Base-by-base conservation (phyloP, 2,797 vertebrate genomes). In the Sebastes nivosus region DNA sequence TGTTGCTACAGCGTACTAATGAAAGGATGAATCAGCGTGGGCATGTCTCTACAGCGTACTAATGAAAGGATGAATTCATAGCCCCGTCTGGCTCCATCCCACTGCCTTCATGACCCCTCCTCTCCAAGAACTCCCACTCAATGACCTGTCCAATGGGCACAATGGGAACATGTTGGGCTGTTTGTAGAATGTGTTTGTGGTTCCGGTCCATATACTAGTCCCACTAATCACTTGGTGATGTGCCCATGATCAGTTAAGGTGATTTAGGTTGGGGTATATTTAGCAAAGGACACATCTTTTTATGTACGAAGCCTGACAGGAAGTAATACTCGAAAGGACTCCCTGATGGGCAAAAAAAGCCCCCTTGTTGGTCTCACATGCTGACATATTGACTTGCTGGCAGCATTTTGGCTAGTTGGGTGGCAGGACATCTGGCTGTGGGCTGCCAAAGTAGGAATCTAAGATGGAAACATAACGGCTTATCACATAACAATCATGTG, bases 331-430 rank as follows among this genome's bases (percentile, higher is more conserved):
- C 42, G 5, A 50, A 67, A 46, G 29, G 20, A 9, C 60, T 16
- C 30, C 24, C 54, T 64, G 3, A 60, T 10, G 10, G 61, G 13
- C 29, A 64, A 65, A 59, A 27, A 16, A 55, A 25, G 11, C 14
- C 27, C 10, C 12, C 2, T 30, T 13, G n/a, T 18, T 22, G 38
- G 25, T 80, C 32, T 38, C 58, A 46, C 64, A 79, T 24, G 36
- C 46, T 32, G 36, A 68, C 58, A 75, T 78, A 78, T 30, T 78
- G 71, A 72, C 63, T 75, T 42, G 34, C n/a, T 72, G 72, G 63
- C 75, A 67, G 72, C 32, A 42, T 46, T 75, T 67, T 67, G 55
- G 27, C 55, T 20, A 27, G 13, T 30, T 72, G 59, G 30, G 5
- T 61, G 59, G 22, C 55, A 58, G 16, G 58, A 57, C 67, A 32